phyloP scores from a whole-genome alignment of 2,113 vertebrate species.

The Cyphomyrus plagiostoma region DNA sequence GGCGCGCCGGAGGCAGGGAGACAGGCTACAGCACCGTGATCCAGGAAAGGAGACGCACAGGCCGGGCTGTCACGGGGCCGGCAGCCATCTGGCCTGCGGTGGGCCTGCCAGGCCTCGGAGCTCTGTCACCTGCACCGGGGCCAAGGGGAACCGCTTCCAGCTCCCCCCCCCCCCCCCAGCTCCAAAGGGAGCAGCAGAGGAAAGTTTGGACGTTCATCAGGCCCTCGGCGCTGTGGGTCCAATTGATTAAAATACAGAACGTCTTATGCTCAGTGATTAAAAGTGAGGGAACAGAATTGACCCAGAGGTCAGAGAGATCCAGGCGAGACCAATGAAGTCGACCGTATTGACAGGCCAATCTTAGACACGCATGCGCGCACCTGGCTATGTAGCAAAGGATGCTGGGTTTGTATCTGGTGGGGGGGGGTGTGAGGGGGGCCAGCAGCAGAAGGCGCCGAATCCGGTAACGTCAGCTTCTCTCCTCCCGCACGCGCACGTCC shows the following conservation, averaged over 20 bases:
- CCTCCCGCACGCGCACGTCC: neutral
- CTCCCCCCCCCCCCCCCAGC: constrained; percentile 31
- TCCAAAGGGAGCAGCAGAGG: constrained; percentile 8
- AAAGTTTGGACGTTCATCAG: constrained; percentile 12
- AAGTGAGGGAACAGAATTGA: neutral
- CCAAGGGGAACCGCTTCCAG: constrained; percentile 39
- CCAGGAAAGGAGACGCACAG: constrained; percentile 34
- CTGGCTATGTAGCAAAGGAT: neutral
- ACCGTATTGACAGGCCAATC: neutral
- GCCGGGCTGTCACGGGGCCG: constrained; percentile 44
- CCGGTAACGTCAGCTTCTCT: neutral
- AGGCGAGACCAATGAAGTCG: neutral
- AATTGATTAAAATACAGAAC: constrained; percentile 6
- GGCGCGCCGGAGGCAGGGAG: constrained; percentile 18
- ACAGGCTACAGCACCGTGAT: constrained; percentile 20
- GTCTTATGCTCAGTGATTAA: neutral
- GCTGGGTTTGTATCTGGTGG: neutral
- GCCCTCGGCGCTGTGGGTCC: neutral
- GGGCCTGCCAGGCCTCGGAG: constrained; percentile 38
- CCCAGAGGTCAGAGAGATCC: neutral
- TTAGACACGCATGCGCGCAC: neutral
- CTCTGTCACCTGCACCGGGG: constrained; percentile 47
- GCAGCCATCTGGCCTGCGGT: constrained; percentile 44
- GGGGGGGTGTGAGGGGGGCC: too few relatives aligned
- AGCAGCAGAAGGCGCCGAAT: neutral